phyloP scores from a whole-genome alignment of 2,113 vertebrate species.

The Prochilodus magdalenae region DNA sequence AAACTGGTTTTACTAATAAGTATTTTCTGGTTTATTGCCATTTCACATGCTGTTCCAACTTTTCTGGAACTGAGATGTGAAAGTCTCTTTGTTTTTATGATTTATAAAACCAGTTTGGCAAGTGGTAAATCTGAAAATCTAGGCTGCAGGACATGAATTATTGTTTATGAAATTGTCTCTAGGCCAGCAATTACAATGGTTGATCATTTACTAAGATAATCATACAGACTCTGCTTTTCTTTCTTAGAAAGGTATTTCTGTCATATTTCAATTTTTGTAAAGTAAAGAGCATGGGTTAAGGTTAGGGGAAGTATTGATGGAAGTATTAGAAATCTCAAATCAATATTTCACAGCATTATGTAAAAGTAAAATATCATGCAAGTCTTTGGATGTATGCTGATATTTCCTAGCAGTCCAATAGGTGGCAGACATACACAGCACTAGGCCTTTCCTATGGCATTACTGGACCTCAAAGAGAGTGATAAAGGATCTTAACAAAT shows the following conservation, averaged over 20 bases:
- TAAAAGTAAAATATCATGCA: background rate
- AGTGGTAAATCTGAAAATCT: background rate
- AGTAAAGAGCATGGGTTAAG: too few relatives aligned
- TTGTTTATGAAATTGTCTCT: background rate
- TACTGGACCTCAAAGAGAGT: slow-evolving; percentile 46
- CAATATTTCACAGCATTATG: background rate
- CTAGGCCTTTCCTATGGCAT: slow-evolving; percentile 52
- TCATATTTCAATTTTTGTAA: too few relatives aligned
- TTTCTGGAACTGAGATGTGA: too few relatives aligned
- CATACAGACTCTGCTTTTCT: too few relatives aligned
- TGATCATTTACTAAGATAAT: too few relatives aligned
- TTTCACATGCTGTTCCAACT: too few relatives aligned
- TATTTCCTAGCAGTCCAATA: slow-evolving; percentile 75
- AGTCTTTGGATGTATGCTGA: slow-evolving; percentile 1
- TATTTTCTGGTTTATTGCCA: too few relatives aligned
- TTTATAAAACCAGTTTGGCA: too few relatives aligned
- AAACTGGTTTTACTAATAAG: too few relatives aligned
- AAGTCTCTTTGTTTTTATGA: too few relatives aligned
- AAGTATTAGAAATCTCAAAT: background rate
- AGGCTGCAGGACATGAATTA: background rate
- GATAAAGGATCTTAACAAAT: slow-evolving; percentile 45
- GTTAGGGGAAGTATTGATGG: background rate
- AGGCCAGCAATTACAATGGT: too few relatives aligned
- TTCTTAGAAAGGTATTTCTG: too few relatives aligned
- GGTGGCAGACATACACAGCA: slow-evolving; percentile 79